Base-by-base conservation (phyloP, 2,797 vertebrate genomes). In the Cynodonichthys magdalenae region DNA sequence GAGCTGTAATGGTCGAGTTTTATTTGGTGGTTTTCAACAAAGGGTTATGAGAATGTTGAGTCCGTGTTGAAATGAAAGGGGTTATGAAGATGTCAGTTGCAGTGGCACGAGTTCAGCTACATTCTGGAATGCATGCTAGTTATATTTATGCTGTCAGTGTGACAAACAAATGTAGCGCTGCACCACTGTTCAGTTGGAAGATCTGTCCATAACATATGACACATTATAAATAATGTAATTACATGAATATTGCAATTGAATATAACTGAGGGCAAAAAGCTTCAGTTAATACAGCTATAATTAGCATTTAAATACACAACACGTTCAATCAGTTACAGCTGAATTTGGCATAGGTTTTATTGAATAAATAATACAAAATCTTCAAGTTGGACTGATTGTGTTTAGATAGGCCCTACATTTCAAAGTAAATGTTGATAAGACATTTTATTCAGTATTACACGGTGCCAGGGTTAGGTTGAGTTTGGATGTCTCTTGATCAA, bases 111-210 rank as follows among this genome's bases (percentile, higher is more conserved):
- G 68, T 72, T 90, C 54, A 54, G 7, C 87, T 89, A 74, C 83
- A 58, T 56, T 58, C 59, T 6, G 85, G 84, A 91, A 90, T 88
- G 80, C 47, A 39, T 55, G 58, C 45, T 72, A 53, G 66, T 70
- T 89, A 71, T 87, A 84, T 92, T 87, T 87, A 69, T 77, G 56
- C 66, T 74, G 75, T 66, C 50, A 9, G 49, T 48, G 62, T 70
- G 63, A 72, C 67, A 68, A 66, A 77, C 56, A 74, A 59, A 73
- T 63, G 59, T 36, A 44, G 64, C 69, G 57, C 49, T 1, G 53
- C 18, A 36, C 48, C 57, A 27, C 36, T 36, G 59, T 62, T 46
- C 42, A 10, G 62, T 48, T 74, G 65, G 63, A 78, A 77, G 56
- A 53, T 70, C 69, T 76, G 72, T 71, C 76, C 2, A 24, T 54